Conservation (phyloP, 2,113 vertebrate genomes). For the Cebidichthys violaceus region DNA sequence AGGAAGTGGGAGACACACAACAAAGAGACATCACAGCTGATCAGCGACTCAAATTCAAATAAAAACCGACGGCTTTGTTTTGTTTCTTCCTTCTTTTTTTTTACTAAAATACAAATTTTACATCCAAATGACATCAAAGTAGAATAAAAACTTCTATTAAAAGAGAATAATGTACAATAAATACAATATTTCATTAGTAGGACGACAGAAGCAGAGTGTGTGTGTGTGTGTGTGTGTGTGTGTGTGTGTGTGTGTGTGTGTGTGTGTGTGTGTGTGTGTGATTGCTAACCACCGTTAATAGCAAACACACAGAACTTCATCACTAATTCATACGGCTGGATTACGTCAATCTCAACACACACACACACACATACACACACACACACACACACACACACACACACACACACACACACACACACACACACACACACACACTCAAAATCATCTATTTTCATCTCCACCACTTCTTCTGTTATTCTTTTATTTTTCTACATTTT, state of each 20-base stretch:
- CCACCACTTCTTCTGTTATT: neutral
- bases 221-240: slow-evolving; percentile 27
- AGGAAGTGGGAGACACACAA: neutral
- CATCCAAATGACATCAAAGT: neutral
- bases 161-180: neutral
- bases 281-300: slow-evolving; percentile 56
- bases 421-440: neutral
- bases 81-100: neutral
- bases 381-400: slow-evolving; percentile 1
- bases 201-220: slow-evolving; percentile 6
- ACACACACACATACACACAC: neutral
- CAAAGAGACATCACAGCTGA: neutral
- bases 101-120: neutral
- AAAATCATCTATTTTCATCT: neutral
- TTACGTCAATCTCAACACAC: slow-evolving; percentile 59
- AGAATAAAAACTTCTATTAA: neutral
- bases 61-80: neutral
- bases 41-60: neutral
- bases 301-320: slow-evolving; percentile 76
- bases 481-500: neutral
- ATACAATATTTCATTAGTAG: neutral
- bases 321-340: slow-evolving; percentile 65
- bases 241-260: slow-evolving; percentile 13
- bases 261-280: slow-evolving; percentile 26
- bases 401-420: neutral